Base-by-base conservation (phyloP, 2,113 vertebrate species). In the Leuciscus idus region DNA sequence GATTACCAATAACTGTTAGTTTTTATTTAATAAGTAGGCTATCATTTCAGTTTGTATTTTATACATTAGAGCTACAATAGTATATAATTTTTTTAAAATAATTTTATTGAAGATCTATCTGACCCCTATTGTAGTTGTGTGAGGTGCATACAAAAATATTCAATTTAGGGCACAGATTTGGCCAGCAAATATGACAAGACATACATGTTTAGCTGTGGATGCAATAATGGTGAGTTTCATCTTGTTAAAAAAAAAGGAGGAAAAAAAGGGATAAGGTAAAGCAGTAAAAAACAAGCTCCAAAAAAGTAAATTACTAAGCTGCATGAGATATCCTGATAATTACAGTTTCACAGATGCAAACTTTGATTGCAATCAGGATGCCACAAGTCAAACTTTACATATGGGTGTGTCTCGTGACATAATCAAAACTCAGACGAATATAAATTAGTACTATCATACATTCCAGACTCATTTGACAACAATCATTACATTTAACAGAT, bases 321-420 rank as follows among this genome's bases (percentile, higher is more conserved):
- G 52, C n/a, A 76, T 8, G 52, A 33, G 7, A 74, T 57, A 75
- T 85, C 23, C 23, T 70, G 26, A 21, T 74, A 80, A 88, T 86
- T 88, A 88, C 75, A 79, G 68, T 21, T 43, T 33, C 7, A 81
- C 62, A 87, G 17, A 33, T 55, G 64, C 12, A 36, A 81, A 84
- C 66, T 90, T 87, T 90, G 86, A 90, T 89, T 89, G 88, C 86
- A 90, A 89, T 90, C 90, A 90, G 26, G 55, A 85, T 75, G 74
- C 26, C 59, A 48, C n/a, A 26, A 86, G 66, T 64, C 64, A 70
- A 73, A 88, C 85, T 85, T 87, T 81, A 85, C 88, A 85, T 85
- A 64, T 88, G 88, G 88, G 82, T 84, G 84, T 79, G 66, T 87
- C 85, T 72, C n/a, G 30, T 79, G 43, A 72, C 84, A 81, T 80